Base-by-base conservation (phyloP, 2,113 vertebrate species). In the Alosa alosa region DNA sequence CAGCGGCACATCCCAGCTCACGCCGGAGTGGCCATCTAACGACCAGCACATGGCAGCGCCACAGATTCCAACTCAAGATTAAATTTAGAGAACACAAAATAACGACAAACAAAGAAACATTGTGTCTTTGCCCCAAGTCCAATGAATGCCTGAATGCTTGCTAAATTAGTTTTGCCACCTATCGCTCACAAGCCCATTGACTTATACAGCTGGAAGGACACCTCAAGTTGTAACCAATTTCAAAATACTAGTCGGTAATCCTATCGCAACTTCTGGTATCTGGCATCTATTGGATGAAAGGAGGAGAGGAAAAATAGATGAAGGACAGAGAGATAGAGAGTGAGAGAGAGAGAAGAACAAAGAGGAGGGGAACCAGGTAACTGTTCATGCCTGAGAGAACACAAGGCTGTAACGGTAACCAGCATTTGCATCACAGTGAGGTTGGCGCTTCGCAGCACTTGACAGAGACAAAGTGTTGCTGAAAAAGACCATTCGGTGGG, bases 301-400 rank as follows among this genome's bases (percentile, higher is more conserved):
- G 11, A 36, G 11, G 20, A 82, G 82, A 88, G 78, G 81, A 88
- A 91, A 85, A 88, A 90, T 88, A 89, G 89, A 90, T 31, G 64
- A 72, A 72, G 52, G 18, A 52, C 60, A 72, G 41, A 44, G 60
- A 47, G 22, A 78, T 31, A 75, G 25, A 75, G 68, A 75, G 31
- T 36, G 22, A 64, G 60, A 64, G 60, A n/a, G 84, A 75, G n/a
- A 78, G 64, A 84, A 36, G 64, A 45, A n/a, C 2, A 2, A 25
- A 1, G 31, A 75, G 13, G 72, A 39, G 64, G 31, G 72, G 72
- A 68, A 10, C 64, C n/a, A 68, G 68, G 72, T 78, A 78, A 39
- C 72, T 78, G 25, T 39, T 78, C 11, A 36, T 78, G 72, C 72
- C 72, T 15, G 25, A 78, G 72, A 39, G 25, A 78, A 15, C 72